Evolutionary conservation across 2,888 invertebrate genomes (phyloP), one percentile per base, ranked within the genome.

Genomic region (Drosophila nigricruria): DNA sequence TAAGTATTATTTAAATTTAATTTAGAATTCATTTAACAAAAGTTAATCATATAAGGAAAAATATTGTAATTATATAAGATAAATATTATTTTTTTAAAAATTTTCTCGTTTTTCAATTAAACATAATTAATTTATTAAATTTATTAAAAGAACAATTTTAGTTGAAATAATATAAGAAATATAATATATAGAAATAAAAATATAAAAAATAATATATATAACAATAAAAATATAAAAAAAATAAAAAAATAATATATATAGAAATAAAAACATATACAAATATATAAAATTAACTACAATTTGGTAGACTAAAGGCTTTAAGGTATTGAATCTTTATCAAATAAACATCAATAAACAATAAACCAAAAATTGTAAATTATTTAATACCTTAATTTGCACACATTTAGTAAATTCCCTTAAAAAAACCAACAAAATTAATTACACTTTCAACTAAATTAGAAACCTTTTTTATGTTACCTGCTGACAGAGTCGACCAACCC

Each of bases 401-500:
- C 4, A 45, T 25, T 42, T 5, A 10, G 0, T 12, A 50, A 40
- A 45, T 42, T 12, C 40, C 27, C 43, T 42, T 63, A 5, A 12
- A 52, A 50, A 20, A 16, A 42, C 12, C 36, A 27, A 3, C 5
- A 1, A 34, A 42, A 20, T 42, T 23, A 12, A 30, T 18, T 40
- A 30, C 3, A 45, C 45, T 67, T 52, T 40, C 27, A 72, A 18
- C 32, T 30, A 30, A 36, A 38, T 45, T 27, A 40, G 18, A 25
- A 63, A 36, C 16, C 20, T 36, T 47, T 45, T 71, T 60, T 10
- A 23, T 34, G 36, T 36, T 52, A 36, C 34, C 50, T 52, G 50
- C 8, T 14, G 3, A 14, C 20, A 20, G 20, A 12, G 20, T 18
- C 32, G 20, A 32, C 50, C 52, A 52, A 58, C 36, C 42, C 43